Base-by-base conservation (phyloP, 2,113 vertebrate species). In the Thalassarche chlororhynchos region DNA sequence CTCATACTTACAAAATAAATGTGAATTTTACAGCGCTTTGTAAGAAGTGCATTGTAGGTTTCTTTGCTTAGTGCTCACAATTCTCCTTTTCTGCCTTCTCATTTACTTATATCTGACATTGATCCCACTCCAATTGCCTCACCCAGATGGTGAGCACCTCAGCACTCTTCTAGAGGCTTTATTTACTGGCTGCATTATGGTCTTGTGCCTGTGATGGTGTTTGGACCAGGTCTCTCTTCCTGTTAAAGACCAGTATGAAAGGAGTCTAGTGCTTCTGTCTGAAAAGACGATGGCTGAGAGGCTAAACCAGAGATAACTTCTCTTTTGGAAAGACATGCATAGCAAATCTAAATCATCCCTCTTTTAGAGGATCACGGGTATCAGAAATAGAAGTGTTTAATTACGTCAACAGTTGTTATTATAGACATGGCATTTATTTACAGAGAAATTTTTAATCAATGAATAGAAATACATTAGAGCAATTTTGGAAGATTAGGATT, bases 1-100 rank as follows among this genome's bases (percentile, higher is more conserved):
- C 95, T 98, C 96, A 92, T 89, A 80, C 95, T 98, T 97, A 93
- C 82, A 97, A 97, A 98, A 98, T 97, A 98, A 98, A 98, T 97
- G 97, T 72, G 93, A 96, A 96, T 98, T 98, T 98, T 98, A 98
- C 93, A 97, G 80, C 29, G 14, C 89, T 96, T 92, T 93, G 54
- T 96, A 95, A 95, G 94, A 90, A 90, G 49, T 46, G 29, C 71
- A 51, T 97, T 97, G 55, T 95, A 96, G 82, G 87, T 96, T 94
- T 95, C 92, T 80, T 65, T 93, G 90, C 85, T 90, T 69, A 71
- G n/a, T 83, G 61, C 58, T 70, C 69, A 47, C 46, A 76, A 7
- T 84, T 85, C 71, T 93, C 76, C 86, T 95, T 94, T 91, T 79
- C 89, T 87, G 42, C 69, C 71, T 68, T 84, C 85, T 96, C 76